A percentile compares a stretch with the other conserved stretches of the same genome.
phyloP scores from a whole-genome alignment of 2,797 vertebrate species.

The Chiloscyllium punctatum region DNA sequence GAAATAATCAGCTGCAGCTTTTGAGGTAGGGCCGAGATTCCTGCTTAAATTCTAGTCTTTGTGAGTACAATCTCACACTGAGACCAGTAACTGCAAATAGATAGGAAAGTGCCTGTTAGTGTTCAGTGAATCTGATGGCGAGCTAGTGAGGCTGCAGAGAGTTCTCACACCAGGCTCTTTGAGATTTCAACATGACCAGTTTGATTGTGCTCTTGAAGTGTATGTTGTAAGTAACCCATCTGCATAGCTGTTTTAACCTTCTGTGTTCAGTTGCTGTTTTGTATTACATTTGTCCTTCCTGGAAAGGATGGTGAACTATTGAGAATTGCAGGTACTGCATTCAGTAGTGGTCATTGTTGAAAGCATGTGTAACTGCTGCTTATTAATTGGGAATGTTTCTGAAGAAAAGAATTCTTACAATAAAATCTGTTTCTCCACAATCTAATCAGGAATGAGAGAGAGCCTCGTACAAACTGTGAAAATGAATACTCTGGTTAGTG shows the following conservation, averaged over 20 bases:
- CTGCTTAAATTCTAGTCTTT: background rate
- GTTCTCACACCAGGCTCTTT: background rate
- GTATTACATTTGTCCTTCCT: background rate
- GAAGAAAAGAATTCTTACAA: background rate
- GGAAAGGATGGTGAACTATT: background rate
- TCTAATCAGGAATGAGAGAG: background rate
- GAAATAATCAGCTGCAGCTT: background rate
- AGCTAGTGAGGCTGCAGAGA: background rate
- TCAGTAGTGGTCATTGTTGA: background rate
- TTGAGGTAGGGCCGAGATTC: background rate
- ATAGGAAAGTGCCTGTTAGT: background rate
- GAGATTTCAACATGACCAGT: background rate
- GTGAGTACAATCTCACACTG: background rate
- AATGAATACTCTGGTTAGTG: background rate
- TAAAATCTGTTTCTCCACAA: background rate
- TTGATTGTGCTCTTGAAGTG: background rate
- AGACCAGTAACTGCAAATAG: background rate
- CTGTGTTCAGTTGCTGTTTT: background rate
- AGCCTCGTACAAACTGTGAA: background rate
- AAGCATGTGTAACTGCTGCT: background rate
- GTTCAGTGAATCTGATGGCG: background rate
- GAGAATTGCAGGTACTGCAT: background rate
- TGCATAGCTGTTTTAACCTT: background rate
- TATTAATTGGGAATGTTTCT: background rate
- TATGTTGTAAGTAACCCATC: background rate